Evolutionary conservation across 2,797 vertebrate genomes (phyloP).

Genomic region (Cynodonichthys magdalenae): DNA sequence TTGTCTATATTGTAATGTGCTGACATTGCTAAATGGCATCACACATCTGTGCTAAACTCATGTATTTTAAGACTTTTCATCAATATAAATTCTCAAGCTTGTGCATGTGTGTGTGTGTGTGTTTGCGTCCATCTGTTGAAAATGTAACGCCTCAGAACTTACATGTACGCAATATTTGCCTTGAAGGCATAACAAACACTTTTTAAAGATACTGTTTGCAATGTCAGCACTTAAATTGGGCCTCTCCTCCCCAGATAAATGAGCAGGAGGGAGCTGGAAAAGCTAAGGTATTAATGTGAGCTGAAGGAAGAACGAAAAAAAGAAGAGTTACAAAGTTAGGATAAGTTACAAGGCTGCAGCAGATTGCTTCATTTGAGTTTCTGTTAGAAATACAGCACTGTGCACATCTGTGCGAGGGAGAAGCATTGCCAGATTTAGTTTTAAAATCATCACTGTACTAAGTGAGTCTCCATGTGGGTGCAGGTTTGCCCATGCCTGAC

Average conservation of each 20-base stretch:
- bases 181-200: background rate
- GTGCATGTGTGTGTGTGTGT: background rate
- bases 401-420: background rate
- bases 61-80: too few relatives aligned
- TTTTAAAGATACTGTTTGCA: background rate
- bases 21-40: background rate
- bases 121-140: background rate
- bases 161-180: background rate
- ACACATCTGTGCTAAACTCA: background rate
- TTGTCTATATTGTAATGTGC: background rate
- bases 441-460: background rate
- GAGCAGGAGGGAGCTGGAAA: background rate
- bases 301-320: background rate
- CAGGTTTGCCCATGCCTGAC: background rate
- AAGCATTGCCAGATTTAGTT: background rate
- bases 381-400: too few relatives aligned
- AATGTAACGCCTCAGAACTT: background rate
- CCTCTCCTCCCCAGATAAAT: background rate
- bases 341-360: background rate
- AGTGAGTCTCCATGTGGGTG: background rate
- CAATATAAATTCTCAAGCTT: too few relatives aligned
- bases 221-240: background rate
- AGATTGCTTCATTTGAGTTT: background rate
- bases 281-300: background rate
- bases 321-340: background rate